These are phyloP conservation scores for Drosophila saltans DNA, from an alignment of 1,140 invertebrate species.

Conservation along the genomic window DNA sequence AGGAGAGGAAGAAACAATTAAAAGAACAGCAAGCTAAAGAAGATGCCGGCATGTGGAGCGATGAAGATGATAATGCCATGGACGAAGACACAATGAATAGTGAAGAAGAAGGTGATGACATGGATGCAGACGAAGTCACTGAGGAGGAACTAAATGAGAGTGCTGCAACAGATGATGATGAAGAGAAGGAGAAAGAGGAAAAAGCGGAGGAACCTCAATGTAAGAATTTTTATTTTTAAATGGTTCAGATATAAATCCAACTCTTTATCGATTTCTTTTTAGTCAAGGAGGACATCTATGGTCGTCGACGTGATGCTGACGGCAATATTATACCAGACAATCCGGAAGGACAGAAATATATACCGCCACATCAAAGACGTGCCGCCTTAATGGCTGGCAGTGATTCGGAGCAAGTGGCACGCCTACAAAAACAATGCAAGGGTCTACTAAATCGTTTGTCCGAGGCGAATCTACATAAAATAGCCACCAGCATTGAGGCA, in stretches of 20 bases:
- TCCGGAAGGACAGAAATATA: slow-evolving; percentile 86
- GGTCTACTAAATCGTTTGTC: slow-evolving; percentile 94
- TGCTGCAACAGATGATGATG: slow-evolving; percentile 43
- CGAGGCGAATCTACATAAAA: slow-evolving; percentile 93
- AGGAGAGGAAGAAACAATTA: slow-evolving; percentile 57
- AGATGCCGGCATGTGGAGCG: slow-evolving; percentile 68
- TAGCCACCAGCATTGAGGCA: slow-evolving; percentile 89
- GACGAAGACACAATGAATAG: slow-evolving; percentile 76
- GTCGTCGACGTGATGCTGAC: slow-evolving; percentile 90
- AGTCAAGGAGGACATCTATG: slow-evolving; percentile 97
- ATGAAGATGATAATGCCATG: slow-evolving; percentile 63
- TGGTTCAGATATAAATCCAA: too few species aligned
- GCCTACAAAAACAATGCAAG: slow-evolving; percentile 91
- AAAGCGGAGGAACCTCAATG: slow-evolving; percentile 25
- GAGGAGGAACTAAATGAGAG: slow-evolving; percentile 33
- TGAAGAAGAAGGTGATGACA: slow-evolving; percentile 34
- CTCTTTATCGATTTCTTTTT: background rate
- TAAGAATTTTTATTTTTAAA: background rate
- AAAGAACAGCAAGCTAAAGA: slow-evolving; percentile 66
- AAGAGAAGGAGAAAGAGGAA: slow-evolving; percentile 42
- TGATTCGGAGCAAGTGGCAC: slow-evolving; percentile 86
- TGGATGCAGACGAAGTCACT: background rate
- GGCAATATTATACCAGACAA: slow-evolving; percentile 85
- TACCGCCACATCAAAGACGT: slow-evolving; percentile 92
- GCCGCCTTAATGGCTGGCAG: slow-evolving; percentile 83